Evolutionary conservation across 1,140 invertebrate genomes (phyloP).

Genomic region (Paraescarpia echinospica): DNA sequence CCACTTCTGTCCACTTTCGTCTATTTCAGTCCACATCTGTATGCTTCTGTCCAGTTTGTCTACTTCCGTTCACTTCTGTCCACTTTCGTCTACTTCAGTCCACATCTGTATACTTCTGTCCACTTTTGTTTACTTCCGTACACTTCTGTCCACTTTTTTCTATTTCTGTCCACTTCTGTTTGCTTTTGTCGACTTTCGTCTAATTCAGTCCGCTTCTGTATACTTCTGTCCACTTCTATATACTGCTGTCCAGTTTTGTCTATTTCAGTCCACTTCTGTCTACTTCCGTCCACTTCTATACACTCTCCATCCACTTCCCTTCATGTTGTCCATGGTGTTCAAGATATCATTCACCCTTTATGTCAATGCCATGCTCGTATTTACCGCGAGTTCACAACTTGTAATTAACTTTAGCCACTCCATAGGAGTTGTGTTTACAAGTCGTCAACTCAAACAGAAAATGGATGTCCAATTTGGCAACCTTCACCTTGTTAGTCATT

Average conservation of each 20-base stretch:
- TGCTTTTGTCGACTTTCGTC: background rate
- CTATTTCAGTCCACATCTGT: background rate
- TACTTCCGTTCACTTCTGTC: background rate
- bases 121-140: slow-evolving; percentile 33
- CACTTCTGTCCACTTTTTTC: background rate
- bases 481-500: no score
- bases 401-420: no score
- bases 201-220: no score
- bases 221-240: slow-evolving; percentile 30
- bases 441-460: no score
- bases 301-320: slow-evolving; percentile 33
- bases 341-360: no score
- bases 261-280: background rate
- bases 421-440: no score
- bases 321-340: no score
- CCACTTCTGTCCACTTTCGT: background rate
- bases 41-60: slow-evolving; percentile 31
- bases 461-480: no score
- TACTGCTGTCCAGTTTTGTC: background rate
- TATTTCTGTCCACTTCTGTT: background rate
- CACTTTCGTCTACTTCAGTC: background rate
- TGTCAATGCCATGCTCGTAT: no score
- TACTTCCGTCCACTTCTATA: background rate
- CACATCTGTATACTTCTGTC: no score
- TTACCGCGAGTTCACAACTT: no score